Evolutionary conservation across 64 coral and sea anemone genomes (phyloP).

Genomic region (Porites lutea): DNA sequence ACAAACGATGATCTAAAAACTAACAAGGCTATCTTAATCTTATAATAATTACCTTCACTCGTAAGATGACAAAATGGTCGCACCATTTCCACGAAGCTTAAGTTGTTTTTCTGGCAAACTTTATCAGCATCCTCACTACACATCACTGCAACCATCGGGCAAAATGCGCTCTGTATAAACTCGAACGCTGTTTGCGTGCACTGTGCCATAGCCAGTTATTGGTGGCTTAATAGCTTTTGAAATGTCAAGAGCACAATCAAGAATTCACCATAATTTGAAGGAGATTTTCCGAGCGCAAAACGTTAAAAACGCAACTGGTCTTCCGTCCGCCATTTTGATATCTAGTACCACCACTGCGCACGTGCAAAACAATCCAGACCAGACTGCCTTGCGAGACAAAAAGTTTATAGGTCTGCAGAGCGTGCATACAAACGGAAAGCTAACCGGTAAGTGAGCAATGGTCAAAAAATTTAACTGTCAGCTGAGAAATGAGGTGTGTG

Average conservation of each 20-base stretch:
- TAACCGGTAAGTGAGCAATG: too few relatives aligned
- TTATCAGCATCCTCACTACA: constrained; percentile 97
- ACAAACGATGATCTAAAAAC: not conserved
- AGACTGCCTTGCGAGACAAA: not conserved
- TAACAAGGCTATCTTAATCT: not conserved
- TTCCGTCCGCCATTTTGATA: constrained; percentile 92
- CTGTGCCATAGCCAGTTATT: constrained; percentile 79
- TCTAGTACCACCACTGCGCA: constrained; percentile 60
- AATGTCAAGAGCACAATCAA: constrained; percentile 22
- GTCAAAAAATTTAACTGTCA: too few relatives aligned
- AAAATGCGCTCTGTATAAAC: constrained; percentile 94
- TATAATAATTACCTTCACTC: constrained; percentile 85
- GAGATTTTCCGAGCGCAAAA: constrained; percentile 36
- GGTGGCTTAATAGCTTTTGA: constrained; percentile 1
- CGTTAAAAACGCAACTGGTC: constrained; percentile 43
- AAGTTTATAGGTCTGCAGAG: constrained; percentile 21
- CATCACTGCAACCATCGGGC: constrained; percentile 96
- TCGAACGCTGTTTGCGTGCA: constrained; percentile 95
- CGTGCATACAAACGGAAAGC: not conserved
- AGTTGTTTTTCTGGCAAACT: constrained; percentile 92
- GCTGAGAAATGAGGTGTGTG: too few relatives aligned
- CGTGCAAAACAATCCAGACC: constrained; percentile 13
- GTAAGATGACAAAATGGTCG: constrained; percentile 99
- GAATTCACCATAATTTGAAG: constrained; percentile 15
- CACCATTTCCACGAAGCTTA: constrained; percentile 95